These are phyloP conservation scores for Pseudolaguvia tuberculata DNA, from an alignment of 2,113 vertebrate genomes.

Conservation along the genomic window DNA sequence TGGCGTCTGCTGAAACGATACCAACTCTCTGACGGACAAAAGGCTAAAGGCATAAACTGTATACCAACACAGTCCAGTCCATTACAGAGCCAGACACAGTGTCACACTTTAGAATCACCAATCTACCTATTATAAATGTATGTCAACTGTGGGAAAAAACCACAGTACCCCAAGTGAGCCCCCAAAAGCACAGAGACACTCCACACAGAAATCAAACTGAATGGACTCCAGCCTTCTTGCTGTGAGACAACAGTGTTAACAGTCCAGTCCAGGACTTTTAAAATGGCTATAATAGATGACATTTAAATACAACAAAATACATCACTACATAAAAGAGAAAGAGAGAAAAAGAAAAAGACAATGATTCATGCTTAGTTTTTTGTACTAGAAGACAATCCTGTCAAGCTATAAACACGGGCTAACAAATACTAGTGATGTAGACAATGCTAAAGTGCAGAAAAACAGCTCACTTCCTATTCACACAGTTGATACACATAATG, in stretches of 20 bases:
- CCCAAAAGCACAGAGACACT: no score
- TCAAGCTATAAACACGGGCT: not conserved
- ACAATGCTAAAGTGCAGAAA: not conserved
- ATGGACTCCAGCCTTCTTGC: no score
- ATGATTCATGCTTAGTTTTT: not conserved
- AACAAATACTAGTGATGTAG: not conserved
- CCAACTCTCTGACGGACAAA: no score
- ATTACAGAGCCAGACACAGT: no score
- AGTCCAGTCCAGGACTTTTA: not conserved
- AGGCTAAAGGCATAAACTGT: no score
- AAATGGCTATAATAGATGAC: not conserved
- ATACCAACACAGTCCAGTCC: no score
- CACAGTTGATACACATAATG: slow-evolving; percentile 4
- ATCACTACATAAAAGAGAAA: not conserved
- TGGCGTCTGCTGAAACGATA: no score
- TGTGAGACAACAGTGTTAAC: slow-evolving; percentile 8
- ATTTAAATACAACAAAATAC: slow-evolving; percentile 15
- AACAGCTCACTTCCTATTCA: slow-evolving; percentile 6
- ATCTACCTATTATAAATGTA: no score
- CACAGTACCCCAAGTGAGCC: no score
- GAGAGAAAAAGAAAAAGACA: not conserved
- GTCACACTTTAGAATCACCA: no score
- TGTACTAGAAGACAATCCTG: not conserved
- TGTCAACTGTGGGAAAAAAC: no score
- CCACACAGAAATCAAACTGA: no score